Percentiles rank a stretch among this genome's conserved stretches.
Conservation (phyloP, 35 echinoderm and acorn worm genomes). For the Chiridota heheva region DNA sequence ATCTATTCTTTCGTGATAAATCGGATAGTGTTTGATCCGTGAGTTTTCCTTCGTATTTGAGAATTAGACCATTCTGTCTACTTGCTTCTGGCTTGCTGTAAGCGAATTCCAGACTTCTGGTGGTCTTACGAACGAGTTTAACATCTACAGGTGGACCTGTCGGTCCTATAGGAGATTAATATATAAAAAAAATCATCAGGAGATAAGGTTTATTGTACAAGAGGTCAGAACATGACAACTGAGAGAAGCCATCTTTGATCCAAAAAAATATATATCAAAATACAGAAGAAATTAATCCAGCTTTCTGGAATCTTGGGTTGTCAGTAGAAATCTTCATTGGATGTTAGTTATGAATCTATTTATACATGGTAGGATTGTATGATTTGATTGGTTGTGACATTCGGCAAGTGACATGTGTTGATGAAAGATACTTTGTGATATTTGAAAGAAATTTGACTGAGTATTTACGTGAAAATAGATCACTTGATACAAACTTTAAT, state of each 20-base stretch:
- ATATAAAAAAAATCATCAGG: background rate
- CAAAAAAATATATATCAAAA: background rate
- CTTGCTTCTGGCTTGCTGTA: slow-evolving; percentile 10
- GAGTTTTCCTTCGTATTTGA: slow-evolving; percentile 43
- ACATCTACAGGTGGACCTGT: slow-evolving; percentile 20
- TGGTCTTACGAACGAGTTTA: background rate
- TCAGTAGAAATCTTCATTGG: background rate
- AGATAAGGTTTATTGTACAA: background rate
- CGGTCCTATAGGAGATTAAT: slow-evolving; percentile 31
- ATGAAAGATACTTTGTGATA: too few relatives aligned
- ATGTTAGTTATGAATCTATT: too few relatives aligned
- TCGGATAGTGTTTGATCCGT: background rate
- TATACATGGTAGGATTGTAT: too few relatives aligned
- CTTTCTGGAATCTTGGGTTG: background rate
- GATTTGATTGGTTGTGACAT: too few relatives aligned
- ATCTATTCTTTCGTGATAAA: background rate
- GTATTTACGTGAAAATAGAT: too few relatives aligned
- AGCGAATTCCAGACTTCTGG: slow-evolving; percentile 15
- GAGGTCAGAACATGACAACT: background rate
- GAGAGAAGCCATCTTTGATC: background rate
- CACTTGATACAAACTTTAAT: too few relatives aligned
- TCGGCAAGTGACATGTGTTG: too few relatives aligned
- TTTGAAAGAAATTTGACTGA: too few relatives aligned
- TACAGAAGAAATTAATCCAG: background rate
- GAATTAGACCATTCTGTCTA: slow-evolving; percentile 44